These are phyloP conservation scores for Meles meles DNA, from an alignment of 2,113 vertebrate genomes.

Conservation along the genomic window DNA sequence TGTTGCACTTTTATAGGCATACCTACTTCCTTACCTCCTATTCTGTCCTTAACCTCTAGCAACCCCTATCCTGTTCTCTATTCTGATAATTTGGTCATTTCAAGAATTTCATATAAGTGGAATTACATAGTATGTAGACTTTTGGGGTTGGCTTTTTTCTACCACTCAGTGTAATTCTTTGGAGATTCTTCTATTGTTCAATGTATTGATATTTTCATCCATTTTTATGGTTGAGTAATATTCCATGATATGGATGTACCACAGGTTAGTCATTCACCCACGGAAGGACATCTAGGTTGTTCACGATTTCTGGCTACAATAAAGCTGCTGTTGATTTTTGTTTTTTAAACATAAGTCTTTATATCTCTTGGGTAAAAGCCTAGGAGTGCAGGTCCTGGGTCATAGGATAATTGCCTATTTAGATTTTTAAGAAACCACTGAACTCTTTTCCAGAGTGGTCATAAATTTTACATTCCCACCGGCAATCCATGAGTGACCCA, in stretches of 20 bases:
- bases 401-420: not conserved
- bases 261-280: not conserved
- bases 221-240: not conserved
- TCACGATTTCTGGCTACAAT: not conserved
- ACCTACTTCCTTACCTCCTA: not conserved
- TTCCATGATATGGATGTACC: not conserved
- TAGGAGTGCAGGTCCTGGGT: not conserved
- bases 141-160: not conserved
- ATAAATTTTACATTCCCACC: not conserved
- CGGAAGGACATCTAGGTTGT: not conserved
- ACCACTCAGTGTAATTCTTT: not conserved
- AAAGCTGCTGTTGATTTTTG: not conserved
- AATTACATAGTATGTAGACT: not conserved
- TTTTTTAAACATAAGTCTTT: not conserved
- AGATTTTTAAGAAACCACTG: not conserved
- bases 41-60: not conserved
- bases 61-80: not conserved
- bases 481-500: not conserved
- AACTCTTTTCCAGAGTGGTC: not conserved
- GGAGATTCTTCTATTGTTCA: not conserved
- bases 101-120: not conserved
- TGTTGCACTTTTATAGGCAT: not conserved
- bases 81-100: not conserved
- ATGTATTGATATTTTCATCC: not conserved
- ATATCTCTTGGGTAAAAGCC: not conserved